phyloP scores from a whole-genome alignment of 2,888 invertebrate genomes.

The Trichopoda pennipes region DNA sequence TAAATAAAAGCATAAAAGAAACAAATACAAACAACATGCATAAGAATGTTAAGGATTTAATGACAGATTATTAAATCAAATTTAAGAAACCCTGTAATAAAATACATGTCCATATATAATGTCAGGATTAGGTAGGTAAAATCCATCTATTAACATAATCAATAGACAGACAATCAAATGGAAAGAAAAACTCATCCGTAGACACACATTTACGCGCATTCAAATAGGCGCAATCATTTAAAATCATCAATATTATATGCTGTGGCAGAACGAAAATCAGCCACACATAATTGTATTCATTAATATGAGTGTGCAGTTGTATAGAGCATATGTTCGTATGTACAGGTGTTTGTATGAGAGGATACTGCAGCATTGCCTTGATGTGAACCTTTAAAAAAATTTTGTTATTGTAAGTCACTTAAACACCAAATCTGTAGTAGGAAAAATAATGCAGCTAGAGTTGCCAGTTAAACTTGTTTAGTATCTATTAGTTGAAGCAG shows the following conservation, averaged over 20 bases:
- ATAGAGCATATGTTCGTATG: slow-evolving; percentile 8
- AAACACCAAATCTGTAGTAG: slow-evolving; percentile 51
- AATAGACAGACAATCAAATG: slow-evolving; percentile 41
- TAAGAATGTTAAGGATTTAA: slow-evolving; percentile 52
- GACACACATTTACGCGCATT: slow-evolving; percentile 1
- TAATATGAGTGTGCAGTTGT: not conserved
- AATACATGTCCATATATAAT: slow-evolving; percentile 28
- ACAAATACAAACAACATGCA: slow-evolving; percentile 5
- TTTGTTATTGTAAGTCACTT: slow-evolving; percentile 58
- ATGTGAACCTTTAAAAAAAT: slow-evolving; percentile 37
- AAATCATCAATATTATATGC: slow-evolving; percentile 14
- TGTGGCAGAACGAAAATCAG: slow-evolving; percentile 14
- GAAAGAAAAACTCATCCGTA: not conserved
- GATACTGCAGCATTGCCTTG: slow-evolving; percentile 41
- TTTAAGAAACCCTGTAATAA: slow-evolving; percentile 49
- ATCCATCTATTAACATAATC: slow-evolving; percentile 58
- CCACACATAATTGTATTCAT: not conserved
- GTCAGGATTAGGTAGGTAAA: slow-evolving; percentile 53
- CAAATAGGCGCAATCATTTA: slow-evolving; percentile 25
- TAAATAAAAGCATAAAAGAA: not conserved
- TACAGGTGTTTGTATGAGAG: slow-evolving; percentile 48
- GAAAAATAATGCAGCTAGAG: slow-evolving; percentile 44
- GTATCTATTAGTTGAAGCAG: not conserved
- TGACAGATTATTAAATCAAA: slow-evolving; percentile 55
- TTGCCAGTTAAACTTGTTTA: slow-evolving; percentile 12